phyloP scores from a whole-genome alignment of 2,888 invertebrate species.

The Sinodicranocentrus sp. region DNA sequence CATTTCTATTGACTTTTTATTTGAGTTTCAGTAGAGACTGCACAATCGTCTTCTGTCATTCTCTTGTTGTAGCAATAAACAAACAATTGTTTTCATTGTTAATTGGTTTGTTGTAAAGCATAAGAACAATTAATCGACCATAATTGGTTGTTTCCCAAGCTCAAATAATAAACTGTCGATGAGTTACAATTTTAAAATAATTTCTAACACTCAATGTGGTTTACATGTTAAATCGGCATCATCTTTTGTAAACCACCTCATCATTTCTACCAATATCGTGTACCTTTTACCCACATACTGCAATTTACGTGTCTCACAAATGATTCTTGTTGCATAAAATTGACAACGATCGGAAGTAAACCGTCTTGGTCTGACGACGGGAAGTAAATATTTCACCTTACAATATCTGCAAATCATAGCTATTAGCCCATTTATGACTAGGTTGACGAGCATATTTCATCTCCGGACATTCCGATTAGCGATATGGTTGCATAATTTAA shows the following conservation, averaged over 20 bases:
- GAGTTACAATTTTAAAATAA: conserved; percentile 29
- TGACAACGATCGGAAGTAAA: neutral
- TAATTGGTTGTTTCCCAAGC: conserved; percentile 52
- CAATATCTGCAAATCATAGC: conserved; percentile 28
- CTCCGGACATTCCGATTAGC: conserved; percentile 44
- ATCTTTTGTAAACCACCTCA: no score
- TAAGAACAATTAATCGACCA: conserved; percentile 32
- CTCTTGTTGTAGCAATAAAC: conserved; percentile 1
- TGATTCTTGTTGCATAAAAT: conserved; percentile 1
- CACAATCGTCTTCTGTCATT: neutral
- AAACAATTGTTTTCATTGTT: conserved; percentile 41
- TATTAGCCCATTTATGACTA: conserved; percentile 24
- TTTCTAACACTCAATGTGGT: no score
- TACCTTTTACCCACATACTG: no score
- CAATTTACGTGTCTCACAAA: no score
- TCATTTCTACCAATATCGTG: no score
- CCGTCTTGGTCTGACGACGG: conserved; percentile 7
- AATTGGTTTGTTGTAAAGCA: conserved; percentile 12
- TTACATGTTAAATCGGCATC: no score
- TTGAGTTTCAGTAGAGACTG: no score
- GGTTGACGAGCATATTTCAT: conserved; percentile 42
- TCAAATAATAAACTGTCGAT: conserved; percentile 30
- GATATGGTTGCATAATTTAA: conserved; percentile 36
- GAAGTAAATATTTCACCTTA: conserved; percentile 10
- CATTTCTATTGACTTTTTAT: no score